Base-by-base conservation (phyloP, 2,113 vertebrate species). In the human (Homo sapiens) region DNA sequence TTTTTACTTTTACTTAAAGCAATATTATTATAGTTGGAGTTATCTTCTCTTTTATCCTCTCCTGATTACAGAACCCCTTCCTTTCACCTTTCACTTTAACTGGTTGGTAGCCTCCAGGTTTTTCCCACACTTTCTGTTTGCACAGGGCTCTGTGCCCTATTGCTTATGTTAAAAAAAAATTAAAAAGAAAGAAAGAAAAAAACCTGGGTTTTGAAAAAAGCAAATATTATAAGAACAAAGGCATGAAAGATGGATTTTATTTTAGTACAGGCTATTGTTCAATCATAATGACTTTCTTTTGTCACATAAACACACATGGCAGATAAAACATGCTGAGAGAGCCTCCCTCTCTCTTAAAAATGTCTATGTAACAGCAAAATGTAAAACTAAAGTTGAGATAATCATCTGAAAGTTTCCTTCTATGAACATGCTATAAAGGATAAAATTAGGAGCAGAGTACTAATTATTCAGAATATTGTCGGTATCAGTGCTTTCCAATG, bases 161-260 rank as follows among this genome's bases (percentile, higher is more conserved):
- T 89, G 52, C 52, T 93, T 30, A 20, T 72, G 43, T 27, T n/a
- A 50, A 94, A 72, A 72, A 38, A 38, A 72, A 38, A 68, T 5
- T 64, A 68, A n/a, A 70, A 70, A 50, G 16, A 48, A 50, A 78
- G 30, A 50, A 55, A 94, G 18, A 70, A 96, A 92, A 55, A 55
- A 68, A 97, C 94, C 91, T 92, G 72, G 52, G 22, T 48, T 95
- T 96, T 52, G 78, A 48, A 59, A 82, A 92, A 86, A 75, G 40
- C 55, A 93, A 96, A 87, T 85, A 96, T 88, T 79, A 5, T 92
- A 90, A 96, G 90, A 97, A 98, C 80, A 96, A 97, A 98, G 50
- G 70, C 38, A 76, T 11, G 8, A 85, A 81, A 94, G 86, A 88
- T 82, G 35, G 70, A 83, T 93, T 97, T 81, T 93, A 94, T 87